Evolutionary conservation across 2,888 invertebrate species (phyloP).

Genomic region (Trisateles emortualis): DNA sequence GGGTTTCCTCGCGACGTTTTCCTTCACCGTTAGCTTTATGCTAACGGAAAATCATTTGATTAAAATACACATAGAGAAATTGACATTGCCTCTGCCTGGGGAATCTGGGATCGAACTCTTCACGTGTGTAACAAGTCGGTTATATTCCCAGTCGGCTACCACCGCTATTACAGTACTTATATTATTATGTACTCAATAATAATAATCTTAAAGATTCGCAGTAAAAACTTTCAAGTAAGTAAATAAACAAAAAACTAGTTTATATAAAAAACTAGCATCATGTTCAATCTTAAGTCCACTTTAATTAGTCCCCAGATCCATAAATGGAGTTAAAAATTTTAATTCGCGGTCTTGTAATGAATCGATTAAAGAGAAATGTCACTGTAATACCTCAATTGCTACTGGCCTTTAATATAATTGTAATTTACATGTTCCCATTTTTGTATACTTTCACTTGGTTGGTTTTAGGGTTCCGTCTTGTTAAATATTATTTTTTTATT

Average conservation of each 20-base stretch:
- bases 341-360: constrained; percentile 12
- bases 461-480: constrained; percentile 11
- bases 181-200: background rate
- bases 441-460: constrained; percentile 43
- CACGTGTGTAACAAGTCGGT: no score
- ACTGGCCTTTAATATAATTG: constrained; percentile 43
- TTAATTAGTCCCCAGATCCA: constrained; percentile 9
- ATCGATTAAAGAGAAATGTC: constrained; percentile 32
- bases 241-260: constrained; percentile 1
- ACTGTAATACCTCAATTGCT: constrained; percentile 32
- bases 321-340: constrained; percentile 15
- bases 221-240: background rate
- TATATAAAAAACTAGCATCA: constrained; percentile 4
- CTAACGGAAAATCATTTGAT: no score
- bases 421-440: constrained; percentile 37
- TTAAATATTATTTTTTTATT: no score
- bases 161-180: no score
- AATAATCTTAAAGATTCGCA: background rate
- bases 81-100: no score
- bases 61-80: no score
- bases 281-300: constrained; percentile 1
- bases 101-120: no score
- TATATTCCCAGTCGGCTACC: no score
- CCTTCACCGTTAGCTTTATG: no score
- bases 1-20: no score